These are phyloP conservation scores for Magallana ariakensis DNA, from an alignment of 1,140 invertebrate species.

Conservation along the genomic window DNA sequence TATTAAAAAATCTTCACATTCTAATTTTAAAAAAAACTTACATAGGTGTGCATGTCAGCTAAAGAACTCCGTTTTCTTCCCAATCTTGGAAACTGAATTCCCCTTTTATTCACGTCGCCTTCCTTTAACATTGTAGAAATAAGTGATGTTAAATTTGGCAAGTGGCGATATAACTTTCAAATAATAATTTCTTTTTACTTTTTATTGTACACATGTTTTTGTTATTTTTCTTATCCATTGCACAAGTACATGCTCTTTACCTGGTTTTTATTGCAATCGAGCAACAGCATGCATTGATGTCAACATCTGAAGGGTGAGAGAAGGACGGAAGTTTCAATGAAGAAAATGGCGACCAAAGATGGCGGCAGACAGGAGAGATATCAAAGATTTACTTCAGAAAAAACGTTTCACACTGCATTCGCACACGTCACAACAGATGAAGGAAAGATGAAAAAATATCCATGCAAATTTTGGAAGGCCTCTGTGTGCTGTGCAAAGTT, in stretches of 20 bases:
- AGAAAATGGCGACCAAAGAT: conserved; percentile 22
- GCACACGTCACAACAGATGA: conserved; percentile 2
- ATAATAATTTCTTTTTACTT: no score
- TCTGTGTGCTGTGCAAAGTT: not conserved
- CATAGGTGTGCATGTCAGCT: no score
- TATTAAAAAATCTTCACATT: no score
- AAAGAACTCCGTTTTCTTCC: not conserved
- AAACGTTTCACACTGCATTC: conserved; percentile 4
- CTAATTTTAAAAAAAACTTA: no score
- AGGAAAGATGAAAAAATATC: conserved; percentile 10
- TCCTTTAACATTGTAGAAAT: not conserved
- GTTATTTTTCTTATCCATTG: no score
- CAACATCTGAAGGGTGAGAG: conserved; percentile 31
- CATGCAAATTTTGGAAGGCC: not conserved
- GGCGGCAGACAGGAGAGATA: conserved; percentile 27
- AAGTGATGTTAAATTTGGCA: not conserved
- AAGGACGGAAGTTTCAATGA: conserved; percentile 23
- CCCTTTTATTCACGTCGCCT: not conserved
- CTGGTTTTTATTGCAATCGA: not conserved
- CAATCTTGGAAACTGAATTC: conserved; percentile 3
- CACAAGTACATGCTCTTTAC: not conserved
- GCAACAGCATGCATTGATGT: conserved; percentile 22
- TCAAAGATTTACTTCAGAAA: not conserved
- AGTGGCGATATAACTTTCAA: no score
- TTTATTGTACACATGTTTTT: no score